Evolutionary conservation across 2,797 vertebrate species (phyloP), one percentile per base, ranked within the genome.

Genomic region (Galaxias olidus): DNA sequence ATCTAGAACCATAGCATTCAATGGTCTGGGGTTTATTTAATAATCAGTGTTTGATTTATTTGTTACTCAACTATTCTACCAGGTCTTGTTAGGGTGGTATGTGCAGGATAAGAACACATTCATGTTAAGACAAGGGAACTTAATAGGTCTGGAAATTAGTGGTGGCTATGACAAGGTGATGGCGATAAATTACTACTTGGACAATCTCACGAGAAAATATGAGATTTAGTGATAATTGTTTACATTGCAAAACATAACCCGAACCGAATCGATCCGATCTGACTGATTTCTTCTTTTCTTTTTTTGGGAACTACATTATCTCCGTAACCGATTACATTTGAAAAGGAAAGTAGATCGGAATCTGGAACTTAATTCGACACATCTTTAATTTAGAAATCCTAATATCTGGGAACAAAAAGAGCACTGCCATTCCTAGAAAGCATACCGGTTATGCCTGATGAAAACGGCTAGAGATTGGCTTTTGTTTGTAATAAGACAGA

Each of bases 191-290:
- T 17, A 88, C 84, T 84, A 80, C 81, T 86, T 87, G 43, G 83
- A 84, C 79, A 86, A 86, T 95, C 95, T 96, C 96, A 95, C 95
- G 94, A 96, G 96, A 95, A 91, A 91, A 90, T 81, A 82, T 94
- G 95, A 92, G 94, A 92, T 95, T 94, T 94, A 88, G 91, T 88
- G 90, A 95, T 95, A 94, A 93, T 89, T 95, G 94, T 96, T 95
- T 95, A 96, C 93, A 94, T 94, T 93, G 90, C 81, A 81, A 87
- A 89, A 88, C 91, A 87, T 85, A 90, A 91, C 93, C 91, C 90
- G 92, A 94, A 95, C 93, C 93, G 91, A 94, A 95, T 93, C 93
- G 92, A 95, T 94, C 92, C 91, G 92, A 94, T 94, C 93, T 85
- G 72, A 53, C 65, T 85, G 84, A 91, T 81, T 80, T 68, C 74